A percentile compares a stretch with the other conserved stretches of the same genome.
phyloP scores from a whole-genome alignment of 2,888 invertebrate genomes.

The Cheilosia scutellata region DNA sequence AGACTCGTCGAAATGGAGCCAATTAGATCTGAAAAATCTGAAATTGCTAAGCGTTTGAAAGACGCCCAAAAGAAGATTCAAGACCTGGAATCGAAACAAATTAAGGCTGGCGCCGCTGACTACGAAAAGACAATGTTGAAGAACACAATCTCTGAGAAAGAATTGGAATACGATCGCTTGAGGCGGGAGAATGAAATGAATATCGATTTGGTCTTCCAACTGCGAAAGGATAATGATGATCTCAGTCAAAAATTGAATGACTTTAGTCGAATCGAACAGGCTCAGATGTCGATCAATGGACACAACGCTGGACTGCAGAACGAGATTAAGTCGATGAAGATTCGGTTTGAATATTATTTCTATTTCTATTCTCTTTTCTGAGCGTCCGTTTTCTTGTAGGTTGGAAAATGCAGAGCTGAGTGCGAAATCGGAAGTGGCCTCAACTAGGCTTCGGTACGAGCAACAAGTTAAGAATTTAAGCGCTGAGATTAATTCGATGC shows the following conservation, averaged over 20 bases:
- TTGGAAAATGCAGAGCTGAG: slow-evolving; percentile 89
- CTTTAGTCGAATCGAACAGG: slow-evolving; percentile 92
- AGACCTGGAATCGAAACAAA: slow-evolving; percentile 81
- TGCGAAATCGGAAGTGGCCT: slow-evolving; percentile 91
- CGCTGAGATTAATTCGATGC: slow-evolving; percentile 92
- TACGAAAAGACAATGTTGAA: slow-evolving; percentile 89
- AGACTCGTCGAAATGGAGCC: slow-evolving; percentile 81
- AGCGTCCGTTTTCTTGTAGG: slow-evolving; percentile 78
- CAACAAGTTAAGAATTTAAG: slow-evolving; percentile 92
- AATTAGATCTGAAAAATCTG: slow-evolving; percentile 81
- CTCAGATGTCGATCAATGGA: slow-evolving; percentile 91
- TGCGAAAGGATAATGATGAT: slow-evolving; percentile 92
- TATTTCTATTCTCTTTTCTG: not conserved
- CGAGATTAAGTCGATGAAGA: slow-evolving; percentile 89
- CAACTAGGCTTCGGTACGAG: slow-evolving; percentile 93
- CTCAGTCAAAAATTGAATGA: slow-evolving; percentile 92
- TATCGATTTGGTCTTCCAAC: slow-evolving; percentile 89
- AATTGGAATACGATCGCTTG: slow-evolving; percentile 89
- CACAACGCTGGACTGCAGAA: slow-evolving; percentile 91
- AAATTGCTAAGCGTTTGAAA: slow-evolving; percentile 80
- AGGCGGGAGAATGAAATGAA: slow-evolving; percentile 88
- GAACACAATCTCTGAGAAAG: slow-evolving; percentile 89
- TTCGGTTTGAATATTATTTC: slow-evolving; percentile 84
- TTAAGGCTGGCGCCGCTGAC: slow-evolving; percentile 82
- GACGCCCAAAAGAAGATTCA: slow-evolving; percentile 81